These are phyloP conservation scores for Myrmecobius fasciatus DNA, from an alignment of 2,113 vertebrate species.

Conservation along the genomic window DNA sequence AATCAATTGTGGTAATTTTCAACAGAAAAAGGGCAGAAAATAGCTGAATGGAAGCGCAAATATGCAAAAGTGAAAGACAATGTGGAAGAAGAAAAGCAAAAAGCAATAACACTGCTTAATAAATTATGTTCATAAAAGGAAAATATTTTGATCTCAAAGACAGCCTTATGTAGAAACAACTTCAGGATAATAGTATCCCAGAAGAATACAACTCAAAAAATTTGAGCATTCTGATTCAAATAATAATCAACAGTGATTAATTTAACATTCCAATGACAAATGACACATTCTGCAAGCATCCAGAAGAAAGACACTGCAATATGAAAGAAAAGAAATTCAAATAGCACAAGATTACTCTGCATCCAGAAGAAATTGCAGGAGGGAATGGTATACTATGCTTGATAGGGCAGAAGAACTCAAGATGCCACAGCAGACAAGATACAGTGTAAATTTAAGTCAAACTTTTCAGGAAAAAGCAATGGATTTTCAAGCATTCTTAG, in stretches of 20 bases:
- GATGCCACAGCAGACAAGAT: neutral
- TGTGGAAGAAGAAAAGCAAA: neutral
- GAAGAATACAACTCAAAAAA: neutral
- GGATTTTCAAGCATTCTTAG: neutral
- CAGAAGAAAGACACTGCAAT: neutral
- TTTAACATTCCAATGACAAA: neutral
- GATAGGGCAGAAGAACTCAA: neutral
- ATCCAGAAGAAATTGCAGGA: neutral
- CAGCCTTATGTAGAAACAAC: neutral
- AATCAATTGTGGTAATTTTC: neutral
- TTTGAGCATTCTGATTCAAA: neutral
- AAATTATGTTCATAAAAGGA: neutral
- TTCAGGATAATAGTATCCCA: neutral
- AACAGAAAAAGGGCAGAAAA: neutral
- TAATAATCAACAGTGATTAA: neutral
- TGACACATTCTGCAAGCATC: neutral
- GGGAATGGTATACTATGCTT: rapidly evolving
- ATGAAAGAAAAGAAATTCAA: neutral
- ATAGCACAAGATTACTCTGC: neutral
- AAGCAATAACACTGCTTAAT: neutral
- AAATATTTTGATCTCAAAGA: neutral
- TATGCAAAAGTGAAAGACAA: neutral
- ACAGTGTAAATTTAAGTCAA: neutral
- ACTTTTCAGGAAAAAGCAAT: neutral
- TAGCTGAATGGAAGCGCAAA: neutral